Percentiles rank a stretch among this genome's conserved stretches.
Conservation (phyloP, 1,140 invertebrate species). For the Mycetomoellerius zeteki region DNA sequence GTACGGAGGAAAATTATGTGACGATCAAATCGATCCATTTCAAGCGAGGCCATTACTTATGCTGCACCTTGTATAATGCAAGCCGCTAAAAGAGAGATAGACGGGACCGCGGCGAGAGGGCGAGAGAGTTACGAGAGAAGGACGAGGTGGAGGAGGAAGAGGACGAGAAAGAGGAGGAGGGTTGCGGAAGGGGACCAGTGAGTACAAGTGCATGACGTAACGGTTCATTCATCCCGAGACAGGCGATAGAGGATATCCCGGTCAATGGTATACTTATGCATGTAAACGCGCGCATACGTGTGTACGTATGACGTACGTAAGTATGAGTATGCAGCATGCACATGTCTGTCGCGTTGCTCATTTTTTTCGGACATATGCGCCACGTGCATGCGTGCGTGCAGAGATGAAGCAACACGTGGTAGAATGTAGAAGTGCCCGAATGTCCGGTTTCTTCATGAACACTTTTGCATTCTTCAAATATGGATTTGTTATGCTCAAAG, state of each 20-base stretch:
- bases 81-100: constrained; percentile 75
- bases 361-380: constrained; percentile 48
- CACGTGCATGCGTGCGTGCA: constrained; percentile 40
- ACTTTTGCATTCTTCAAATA: neutral
- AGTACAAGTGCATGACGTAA: constrained; percentile 86
- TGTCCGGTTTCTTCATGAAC: neutral
- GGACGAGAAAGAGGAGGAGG: constrained; percentile 59
- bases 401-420: constrained; percentile 38
- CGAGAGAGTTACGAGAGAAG: constrained; percentile 56
- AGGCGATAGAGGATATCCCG: constrained; percentile 85
- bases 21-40: constrained; percentile 36
- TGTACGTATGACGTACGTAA: constrained; percentile 22
- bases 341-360: constrained; percentile 48
- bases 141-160: constrained; percentile 61
- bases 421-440: neutral
- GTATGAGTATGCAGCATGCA: constrained; percentile 33
- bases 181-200: constrained; percentile 78
- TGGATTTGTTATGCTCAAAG: neutral
- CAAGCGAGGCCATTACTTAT: constrained; percentile 58
- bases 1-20: neutral
- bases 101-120: constrained; percentile 64
- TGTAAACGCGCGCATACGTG: constrained; percentile 56
- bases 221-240: constrained; percentile 86
- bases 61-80: constrained; percentile 80
- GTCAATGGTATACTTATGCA: constrained; percentile 83